phyloP scores from a whole-genome alignment of 2,888 invertebrate genomes.

The Uloborus plumipes region DNA sequence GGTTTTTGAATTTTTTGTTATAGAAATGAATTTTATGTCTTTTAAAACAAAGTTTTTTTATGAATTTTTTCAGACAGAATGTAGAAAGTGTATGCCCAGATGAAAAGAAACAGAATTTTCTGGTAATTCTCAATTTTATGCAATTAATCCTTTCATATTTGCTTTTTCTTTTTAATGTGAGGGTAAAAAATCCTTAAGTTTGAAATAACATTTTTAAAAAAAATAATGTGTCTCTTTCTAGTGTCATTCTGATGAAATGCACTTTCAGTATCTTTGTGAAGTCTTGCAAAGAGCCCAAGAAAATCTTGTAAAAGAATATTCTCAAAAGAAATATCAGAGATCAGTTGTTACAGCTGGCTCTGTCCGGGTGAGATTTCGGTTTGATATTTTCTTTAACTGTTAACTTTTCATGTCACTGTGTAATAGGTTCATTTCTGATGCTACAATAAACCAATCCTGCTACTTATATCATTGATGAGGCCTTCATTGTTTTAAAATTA shows the following conservation, averaged over 20 bases:
- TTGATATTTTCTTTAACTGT: no score
- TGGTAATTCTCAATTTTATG: constrained; percentile 22
- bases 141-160: background rate
- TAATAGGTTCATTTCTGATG: no score
- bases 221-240: background rate
- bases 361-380: constrained; percentile 20
- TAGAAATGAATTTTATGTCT: no score
- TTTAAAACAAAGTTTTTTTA: background rate
- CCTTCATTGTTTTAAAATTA: background rate
- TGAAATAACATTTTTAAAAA: no score
- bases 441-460: no score
- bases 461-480: no score
- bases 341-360: constrained; percentile 43
- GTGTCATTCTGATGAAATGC: constrained; percentile 60
- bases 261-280: constrained; percentile 52
- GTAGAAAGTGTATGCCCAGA: constrained; percentile 37
- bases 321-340: constrained; percentile 40
- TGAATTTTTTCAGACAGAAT: constrained; percentile 34
- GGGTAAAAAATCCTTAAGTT: background rate
- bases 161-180: background rate
- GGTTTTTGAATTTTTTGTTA: no score
- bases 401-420: no score
- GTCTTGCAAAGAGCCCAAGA: constrained; percentile 53
- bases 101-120: constrained; percentile 30
- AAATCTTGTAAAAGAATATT: constrained; percentile 50